Percentiles rank a stretch among this genome's conserved stretches.
Conservation (phyloP, 1,140 invertebrate species). For the Drosophila ambigua region DNA sequence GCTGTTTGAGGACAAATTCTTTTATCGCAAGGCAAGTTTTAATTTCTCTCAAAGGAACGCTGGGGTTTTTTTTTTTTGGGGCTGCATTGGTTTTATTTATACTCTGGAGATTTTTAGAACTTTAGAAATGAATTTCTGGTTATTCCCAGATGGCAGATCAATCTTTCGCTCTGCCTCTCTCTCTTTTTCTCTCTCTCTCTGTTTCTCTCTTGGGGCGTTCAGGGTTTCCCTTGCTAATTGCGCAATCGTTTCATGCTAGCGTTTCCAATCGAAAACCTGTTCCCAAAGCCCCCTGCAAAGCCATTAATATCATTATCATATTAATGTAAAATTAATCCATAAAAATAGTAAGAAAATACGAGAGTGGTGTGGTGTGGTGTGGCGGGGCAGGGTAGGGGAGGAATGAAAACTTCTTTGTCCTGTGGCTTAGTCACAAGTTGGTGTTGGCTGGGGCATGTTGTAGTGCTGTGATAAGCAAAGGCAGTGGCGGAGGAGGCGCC, state of each 20-base stretch:
- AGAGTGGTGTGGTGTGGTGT: too few relatives aligned
- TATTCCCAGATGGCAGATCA: too few relatives aligned
- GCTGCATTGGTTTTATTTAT: not conserved
- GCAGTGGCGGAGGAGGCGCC: too few relatives aligned
- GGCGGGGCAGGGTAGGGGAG: too few relatives aligned
- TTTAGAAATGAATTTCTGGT: too few relatives aligned
- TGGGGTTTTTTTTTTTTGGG: slow-evolving; percentile 11
- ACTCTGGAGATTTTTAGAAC: too few relatives aligned
- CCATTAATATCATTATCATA: slow-evolving; percentile 17
- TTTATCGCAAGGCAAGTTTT: not conserved
- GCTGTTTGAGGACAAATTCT: not conserved
- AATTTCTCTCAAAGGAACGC: slow-evolving; percentile 3
- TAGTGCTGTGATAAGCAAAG: slow-evolving; percentile 13
- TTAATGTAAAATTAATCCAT: too few relatives aligned
- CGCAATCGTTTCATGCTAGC: slow-evolving; percentile 30
- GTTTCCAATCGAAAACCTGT: slow-evolving; percentile 21
- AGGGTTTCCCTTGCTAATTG: slow-evolving; percentile 20
- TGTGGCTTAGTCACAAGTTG: slow-evolving; percentile 35
- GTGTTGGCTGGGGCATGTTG: slow-evolving; percentile 6
- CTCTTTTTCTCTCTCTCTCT: too few relatives aligned
- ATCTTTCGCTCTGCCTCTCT: too few relatives aligned
- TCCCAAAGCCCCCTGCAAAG: not conserved
- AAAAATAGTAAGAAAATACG: too few relatives aligned
- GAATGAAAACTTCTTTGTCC: slow-evolving; percentile 14
- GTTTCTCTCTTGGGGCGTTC: too few relatives aligned